Base-by-base conservation (phyloP, 2,797 vertebrate genomes). In the Chlorospingus semifuscus region DNA sequence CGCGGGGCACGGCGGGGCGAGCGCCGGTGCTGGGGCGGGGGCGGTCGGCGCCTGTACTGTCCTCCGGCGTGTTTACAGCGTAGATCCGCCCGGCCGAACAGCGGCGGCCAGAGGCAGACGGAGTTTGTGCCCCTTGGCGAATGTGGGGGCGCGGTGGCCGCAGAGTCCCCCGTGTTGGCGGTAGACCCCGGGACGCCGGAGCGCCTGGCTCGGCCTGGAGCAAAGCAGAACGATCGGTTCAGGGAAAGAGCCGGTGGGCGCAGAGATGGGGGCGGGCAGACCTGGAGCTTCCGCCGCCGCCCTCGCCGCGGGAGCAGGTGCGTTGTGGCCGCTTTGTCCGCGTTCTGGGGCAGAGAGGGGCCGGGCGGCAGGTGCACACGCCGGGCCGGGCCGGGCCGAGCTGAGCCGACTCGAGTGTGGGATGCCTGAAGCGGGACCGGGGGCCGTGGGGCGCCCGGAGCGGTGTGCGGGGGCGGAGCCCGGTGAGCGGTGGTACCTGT, bases 101-200 rank as follows among this genome's bases (percentile, higher is more conserved):
- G 85, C 71, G 39, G 72, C 69, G 4, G 59, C 75, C 66, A 9
- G 34, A 59, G 60, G 17, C 30, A 18, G 46, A 65, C 32, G 20
- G 97, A 97, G 96, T 97, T 97, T 88, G 82, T 75, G 82, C 82
- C 68, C 39, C 42, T 13, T 12, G 29, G 71, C 27, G 34, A 21
- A 34, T 72, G 66, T 29, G 16, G n/a, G 46, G 41, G 29, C 13
- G 50, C n/a, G 30, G 39, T 44, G 64, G 65, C 32, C 42, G 47
- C 15, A 37, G 30, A 56, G 18, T 36, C 36, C 29, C 6, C 29
- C 30, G n/a, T 16, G 44, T 16, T 4, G 52, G 18, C 20, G 30
- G 20, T 21, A 74, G 11, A 41, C 30, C 39, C 24, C 4, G 4
- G 32, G 53, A 26, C 65, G 26, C 49, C 6, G 46, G n/a, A 52